Conservation (phyloP, 2,888 invertebrate species). For the Hydroisotoma schaefferi region DNA sequence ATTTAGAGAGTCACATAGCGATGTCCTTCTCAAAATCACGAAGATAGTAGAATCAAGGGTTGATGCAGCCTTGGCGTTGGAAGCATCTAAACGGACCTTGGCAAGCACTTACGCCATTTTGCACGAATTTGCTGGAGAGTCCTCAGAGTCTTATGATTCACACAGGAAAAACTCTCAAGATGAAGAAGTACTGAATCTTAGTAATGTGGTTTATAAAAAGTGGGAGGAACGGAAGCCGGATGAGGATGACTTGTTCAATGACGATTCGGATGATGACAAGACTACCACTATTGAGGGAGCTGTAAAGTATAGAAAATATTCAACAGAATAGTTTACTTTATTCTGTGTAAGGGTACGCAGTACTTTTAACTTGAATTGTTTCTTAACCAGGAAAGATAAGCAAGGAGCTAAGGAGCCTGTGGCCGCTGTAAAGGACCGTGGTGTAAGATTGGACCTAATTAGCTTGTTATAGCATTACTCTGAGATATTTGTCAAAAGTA, state of each 20-base stretch:
- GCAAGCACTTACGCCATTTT: not conserved
- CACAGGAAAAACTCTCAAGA: not conserved
- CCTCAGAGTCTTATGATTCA: not conserved
- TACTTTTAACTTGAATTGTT: no score
- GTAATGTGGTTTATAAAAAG: no score
- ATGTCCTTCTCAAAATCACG: not conserved
- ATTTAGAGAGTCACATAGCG: not conserved
- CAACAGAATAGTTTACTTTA: no score
- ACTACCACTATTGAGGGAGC: not conserved
- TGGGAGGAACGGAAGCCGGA: slow-evolving; percentile 21
- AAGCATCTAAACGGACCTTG: not conserved
- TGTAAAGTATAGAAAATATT: no score
- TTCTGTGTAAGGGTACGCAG: no score
- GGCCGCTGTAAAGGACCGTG: not conserved
- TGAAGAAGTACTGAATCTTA: not conserved
- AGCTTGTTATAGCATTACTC: no score
- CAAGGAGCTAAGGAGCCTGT: not conserved
- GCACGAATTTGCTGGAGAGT: not conserved
- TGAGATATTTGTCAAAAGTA: no score
- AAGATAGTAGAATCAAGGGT: not conserved
- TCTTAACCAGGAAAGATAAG: no score
- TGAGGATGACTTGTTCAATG: slow-evolving; percentile 6
- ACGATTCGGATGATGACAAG: not conserved
- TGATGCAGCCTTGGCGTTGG: not conserved
- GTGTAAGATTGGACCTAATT: not conserved